Base-by-base conservation (phyloP, 1,140 invertebrate species). In the Zaprionus ghesquierei region DNA sequence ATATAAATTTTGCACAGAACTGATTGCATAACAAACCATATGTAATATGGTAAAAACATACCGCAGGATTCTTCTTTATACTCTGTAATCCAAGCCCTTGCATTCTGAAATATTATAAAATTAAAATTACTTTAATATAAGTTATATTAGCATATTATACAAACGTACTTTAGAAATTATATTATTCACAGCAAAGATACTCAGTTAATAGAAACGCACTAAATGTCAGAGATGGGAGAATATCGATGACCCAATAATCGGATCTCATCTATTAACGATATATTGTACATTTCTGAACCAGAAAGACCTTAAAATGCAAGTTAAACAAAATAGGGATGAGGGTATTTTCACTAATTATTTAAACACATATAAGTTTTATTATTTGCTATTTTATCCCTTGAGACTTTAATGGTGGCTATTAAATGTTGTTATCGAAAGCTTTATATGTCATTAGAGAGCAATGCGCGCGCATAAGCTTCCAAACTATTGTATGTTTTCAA, bases 21-120 rank as follows among this genome's bases (percentile, higher is more conserved):
- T 62, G 60, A 51, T 62, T 62, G 49, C 49, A 62, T 62, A 62
- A 62, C 60, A 38, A 62, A 31, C 15, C 13, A 53, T 51, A 51
- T 38, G 31, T 44, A 15, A 23, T 35, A 2, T 18, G 18, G 25
- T n/a, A 1, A 29, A 33, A 10, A 86, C 94, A 93, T 93, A 95
- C 94, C 69, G 95, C 93, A 54, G 94, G 94, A 79, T 95, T 93
- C 73, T 94, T 95, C 81, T 94, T 95, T 2, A 95, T 54, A 60
- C 92, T 93, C 15, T 89, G 72, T 0, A 94, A 65, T 33, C 85
- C 92, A 69, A 94, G 61, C 54, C 94, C 94, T 81, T 94, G 92
- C 94, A 94, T 94, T 46, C 53, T 87, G 23, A 20, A 72, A 54
- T 2, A 5, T 29, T 31, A 25, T 15, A 25, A 33, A 5, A 18